A percentile compares a stretch with the other conserved stretches of the same genome.
phyloP scores from a whole-genome alignment of 2,888 invertebrate genomes.

The Tipula helvola region DNA sequence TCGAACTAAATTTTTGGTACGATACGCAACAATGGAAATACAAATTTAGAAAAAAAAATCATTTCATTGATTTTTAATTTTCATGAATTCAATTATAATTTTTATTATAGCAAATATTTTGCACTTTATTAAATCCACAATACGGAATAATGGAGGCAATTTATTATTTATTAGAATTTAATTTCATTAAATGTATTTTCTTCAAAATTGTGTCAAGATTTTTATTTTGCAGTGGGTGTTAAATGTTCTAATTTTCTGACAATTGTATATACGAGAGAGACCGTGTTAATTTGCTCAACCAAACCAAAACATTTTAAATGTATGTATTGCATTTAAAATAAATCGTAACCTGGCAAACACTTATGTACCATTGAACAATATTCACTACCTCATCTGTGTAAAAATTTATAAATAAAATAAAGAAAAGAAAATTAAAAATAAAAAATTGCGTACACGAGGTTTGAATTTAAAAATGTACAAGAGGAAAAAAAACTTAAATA shows the following conservation, averaged over 20 bases:
- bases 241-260: neutral
- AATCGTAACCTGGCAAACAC: neutral
- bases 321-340: neutral
- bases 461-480: conserved; percentile 4
- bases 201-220: neutral
- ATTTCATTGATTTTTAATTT: neutral
- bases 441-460: neutral
- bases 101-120: too few relatives aligned
- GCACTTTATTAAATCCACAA: too few relatives aligned
- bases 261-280: neutral
- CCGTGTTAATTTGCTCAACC: neutral
- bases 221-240: neutral
- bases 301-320: neutral
- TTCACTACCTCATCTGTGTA: neutral
- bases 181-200: too few relatives aligned
- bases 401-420: neutral
- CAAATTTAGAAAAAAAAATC: neutral
- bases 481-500: neutral
- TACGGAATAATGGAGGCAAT: too few relatives aligned
- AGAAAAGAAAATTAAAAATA: neutral
- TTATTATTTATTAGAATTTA: too few relatives aligned
- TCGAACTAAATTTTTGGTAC: neutral
- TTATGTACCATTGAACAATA: neutral
- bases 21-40: neutral
- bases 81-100: too few relatives aligned